Evolutionary conservation across 1,140 invertebrate species (phyloP).

Genomic region (Portunus trituberculatus): DNA sequence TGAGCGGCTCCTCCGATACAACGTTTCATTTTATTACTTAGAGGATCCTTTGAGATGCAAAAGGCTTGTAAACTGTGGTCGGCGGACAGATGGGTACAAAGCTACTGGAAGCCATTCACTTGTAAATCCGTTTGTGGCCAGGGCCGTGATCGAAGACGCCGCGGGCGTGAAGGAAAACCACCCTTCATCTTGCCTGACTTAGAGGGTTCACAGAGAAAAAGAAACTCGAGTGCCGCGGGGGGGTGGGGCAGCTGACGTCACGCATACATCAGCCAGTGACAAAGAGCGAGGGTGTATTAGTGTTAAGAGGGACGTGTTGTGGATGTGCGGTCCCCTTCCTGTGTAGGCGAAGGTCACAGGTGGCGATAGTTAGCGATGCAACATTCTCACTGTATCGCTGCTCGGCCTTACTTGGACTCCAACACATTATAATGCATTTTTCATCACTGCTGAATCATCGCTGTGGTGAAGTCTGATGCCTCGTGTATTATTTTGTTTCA

Average conservation of each 20-base stretch:
- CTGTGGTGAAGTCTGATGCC: too few relatives aligned
- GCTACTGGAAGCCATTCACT: slow-evolving; percentile 59
- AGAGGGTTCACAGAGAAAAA: background rate
- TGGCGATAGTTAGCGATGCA: background rate
- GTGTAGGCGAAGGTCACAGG: background rate
- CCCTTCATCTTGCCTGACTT: background rate
- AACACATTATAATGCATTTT: background rate
- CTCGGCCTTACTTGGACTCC: background rate
- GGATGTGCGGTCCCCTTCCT: background rate
- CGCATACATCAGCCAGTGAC: background rate
- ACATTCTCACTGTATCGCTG: background rate
- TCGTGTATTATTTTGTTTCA: background rate
- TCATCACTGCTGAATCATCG: too few relatives aligned
- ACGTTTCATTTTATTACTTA: slow-evolving; percentile 44
- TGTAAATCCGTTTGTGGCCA: slow-evolving; percentile 36
- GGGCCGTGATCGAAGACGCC: background rate
- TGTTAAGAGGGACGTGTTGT: background rate
- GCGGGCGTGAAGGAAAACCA: background rate
- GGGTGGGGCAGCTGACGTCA: background rate
- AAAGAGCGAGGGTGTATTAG: background rate
- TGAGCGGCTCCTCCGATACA: slow-evolving; percentile 45
- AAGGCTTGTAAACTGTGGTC: slow-evolving; percentile 40
- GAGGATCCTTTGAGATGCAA: slow-evolving; percentile 53
- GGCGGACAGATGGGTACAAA: slow-evolving; percentile 32
- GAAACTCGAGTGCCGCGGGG: background rate